phyloP scores from a whole-genome alignment of 2,797 vertebrate species.

The Moxostoma hubbsi region DNA sequence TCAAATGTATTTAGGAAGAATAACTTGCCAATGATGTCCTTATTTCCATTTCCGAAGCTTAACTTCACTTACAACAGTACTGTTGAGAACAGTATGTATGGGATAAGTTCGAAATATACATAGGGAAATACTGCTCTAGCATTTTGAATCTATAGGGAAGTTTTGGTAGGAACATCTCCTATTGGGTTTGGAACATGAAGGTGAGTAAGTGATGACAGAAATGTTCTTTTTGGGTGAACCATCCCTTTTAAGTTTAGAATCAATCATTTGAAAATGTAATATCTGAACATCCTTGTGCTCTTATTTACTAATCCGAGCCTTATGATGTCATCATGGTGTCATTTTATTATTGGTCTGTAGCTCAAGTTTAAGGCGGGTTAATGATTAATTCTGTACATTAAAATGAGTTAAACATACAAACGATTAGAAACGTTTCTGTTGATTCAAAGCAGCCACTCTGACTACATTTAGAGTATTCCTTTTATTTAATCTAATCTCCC shows the following conservation, averaged over 20 bases:
- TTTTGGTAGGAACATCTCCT: too few species aligned
- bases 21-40: background rate
- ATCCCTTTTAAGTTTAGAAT: too few species aligned
- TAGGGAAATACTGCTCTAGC: too few species aligned
- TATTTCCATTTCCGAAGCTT: background rate
- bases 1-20: slow-evolving; percentile 17
- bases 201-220: too few species aligned
- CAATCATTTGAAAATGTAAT: background rate
- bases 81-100: background rate
- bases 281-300: background rate
- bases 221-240: too few species aligned
- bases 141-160: background rate
- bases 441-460: background rate
- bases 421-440: background rate
- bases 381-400: background rate
- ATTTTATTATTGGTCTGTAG: background rate
- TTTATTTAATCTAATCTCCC: background rate
- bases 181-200: too few species aligned
- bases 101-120: background rate
- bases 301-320: background rate
- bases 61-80: background rate
- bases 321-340: background rate
- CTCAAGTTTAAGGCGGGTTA: too few species aligned
- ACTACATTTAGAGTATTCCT: background rate
- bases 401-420: background rate